A percentile compares a stretch with the other conserved stretches of the same genome.
Conservation (phyloP, 2,113 vertebrate genomes). For the Tenrec ecaudatus region DNA sequence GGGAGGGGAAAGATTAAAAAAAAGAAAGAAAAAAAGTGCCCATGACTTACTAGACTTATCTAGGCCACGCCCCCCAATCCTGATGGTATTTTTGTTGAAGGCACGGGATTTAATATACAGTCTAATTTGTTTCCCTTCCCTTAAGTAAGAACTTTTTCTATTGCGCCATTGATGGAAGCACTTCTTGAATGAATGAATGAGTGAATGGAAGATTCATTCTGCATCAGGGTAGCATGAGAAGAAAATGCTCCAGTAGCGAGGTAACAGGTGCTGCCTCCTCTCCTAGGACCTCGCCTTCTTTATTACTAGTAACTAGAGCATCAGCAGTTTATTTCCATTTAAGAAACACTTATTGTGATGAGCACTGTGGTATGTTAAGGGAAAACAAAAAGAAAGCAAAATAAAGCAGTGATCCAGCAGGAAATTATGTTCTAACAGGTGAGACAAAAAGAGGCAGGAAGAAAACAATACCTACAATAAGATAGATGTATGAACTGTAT, state of each 20-base stretch:
- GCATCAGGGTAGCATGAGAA: background rate
- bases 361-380: slow-evolving; percentile 1
- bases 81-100: background rate
- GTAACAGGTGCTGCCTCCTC: background rate
- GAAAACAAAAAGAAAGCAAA: slow-evolving; percentile 60
- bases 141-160: background rate
- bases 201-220: too few species aligned
- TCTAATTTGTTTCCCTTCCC: background rate
- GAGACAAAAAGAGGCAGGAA: background rate
- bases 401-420: slow-evolving; percentile 18
- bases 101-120: background rate
- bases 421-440: background rate
- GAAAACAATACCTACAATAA: background rate
- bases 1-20: too few species aligned
- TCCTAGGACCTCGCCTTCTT: background rate
- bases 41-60: background rate
- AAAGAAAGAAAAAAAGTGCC: too few species aligned
- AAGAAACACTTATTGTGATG: slow-evolving; percentile 51
- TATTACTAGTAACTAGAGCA: slow-evolving; percentile 17
- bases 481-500: background rate
- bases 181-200: background rate
- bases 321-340: slow-evolving; percentile 43
- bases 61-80: rapidly evolving
- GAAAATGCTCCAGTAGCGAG: background rate
- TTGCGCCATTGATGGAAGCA: background rate